Conservation (phyloP, 2,113 vertebrate genomes). For the Columba livia region DNA sequence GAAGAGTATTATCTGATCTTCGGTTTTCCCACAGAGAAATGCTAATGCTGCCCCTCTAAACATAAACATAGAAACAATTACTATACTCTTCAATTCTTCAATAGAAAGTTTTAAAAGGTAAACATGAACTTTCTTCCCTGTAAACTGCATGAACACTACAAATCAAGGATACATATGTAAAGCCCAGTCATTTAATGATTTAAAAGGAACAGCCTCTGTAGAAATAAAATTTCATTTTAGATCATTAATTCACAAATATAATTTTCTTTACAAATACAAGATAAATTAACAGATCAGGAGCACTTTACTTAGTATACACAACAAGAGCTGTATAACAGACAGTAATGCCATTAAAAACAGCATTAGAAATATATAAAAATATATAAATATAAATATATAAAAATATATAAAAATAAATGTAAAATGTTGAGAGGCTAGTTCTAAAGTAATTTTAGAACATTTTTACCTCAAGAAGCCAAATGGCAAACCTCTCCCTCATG, state of each 20-base stretch:
- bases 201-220: slow-evolving; percentile 74
- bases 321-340: neutral
- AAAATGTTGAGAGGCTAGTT: neutral
- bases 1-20: neutral
- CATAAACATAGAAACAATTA: neutral
- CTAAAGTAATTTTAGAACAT: neutral
- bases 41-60: neutral
- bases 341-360: neutral
- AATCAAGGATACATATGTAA: slow-evolving; percentile 77
- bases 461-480: neutral
- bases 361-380: neutral
- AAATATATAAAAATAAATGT: neutral
- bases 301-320: neutral
- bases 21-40: neutral
- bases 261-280: neutral
- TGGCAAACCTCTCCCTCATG: neutral
- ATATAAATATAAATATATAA: neutral
- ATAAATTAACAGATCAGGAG: neutral
- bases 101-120: neutral
- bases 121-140: slow-evolving; percentile 19
- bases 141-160: neutral
- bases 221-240: slow-evolving; percentile 62
- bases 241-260: neutral
- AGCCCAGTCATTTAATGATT: slow-evolving; percentile 73
- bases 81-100: neutral